A percentile compares a stretch with the other conserved stretches of the same genome.
Evolutionary conservation across 1,140 invertebrate species (phyloP).

Genomic region (Sarcophaga bullata): DNA sequence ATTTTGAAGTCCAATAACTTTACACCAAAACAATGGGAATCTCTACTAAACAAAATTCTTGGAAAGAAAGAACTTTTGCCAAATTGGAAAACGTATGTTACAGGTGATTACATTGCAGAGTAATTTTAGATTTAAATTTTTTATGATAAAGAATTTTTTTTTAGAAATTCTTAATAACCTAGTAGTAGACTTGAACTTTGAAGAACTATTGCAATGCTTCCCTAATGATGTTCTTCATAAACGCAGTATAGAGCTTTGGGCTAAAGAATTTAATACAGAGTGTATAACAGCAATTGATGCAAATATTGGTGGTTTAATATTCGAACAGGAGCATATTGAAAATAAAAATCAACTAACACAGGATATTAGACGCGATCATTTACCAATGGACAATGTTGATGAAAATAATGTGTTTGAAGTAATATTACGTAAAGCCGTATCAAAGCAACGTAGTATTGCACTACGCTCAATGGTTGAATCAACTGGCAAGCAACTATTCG

Average conservation of each 20-base stretch:
- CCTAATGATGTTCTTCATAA: constrained; percentile 60
- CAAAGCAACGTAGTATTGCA: constrained; percentile 62
- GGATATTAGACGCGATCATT: constrained; percentile 47
- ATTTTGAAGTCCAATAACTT: constrained; percentile 57
- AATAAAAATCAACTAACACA: constrained; percentile 30
- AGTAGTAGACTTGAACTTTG: constrained; percentile 58
- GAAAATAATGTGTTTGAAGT: constrained; percentile 63
- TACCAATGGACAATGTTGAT: constrained; percentile 63
- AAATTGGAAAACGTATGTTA: constrained; percentile 59
- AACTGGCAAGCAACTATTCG: constrained; percentile 62
- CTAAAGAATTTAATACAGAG: constrained; percentile 60
- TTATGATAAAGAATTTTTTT: neutral
- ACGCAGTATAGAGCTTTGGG: constrained; percentile 55
- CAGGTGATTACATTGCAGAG: constrained; percentile 47
- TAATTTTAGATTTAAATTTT: no score
- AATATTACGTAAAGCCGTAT: constrained; percentile 60
- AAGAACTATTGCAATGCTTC: constrained; percentile 62
- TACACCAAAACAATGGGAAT: constrained; percentile 62
- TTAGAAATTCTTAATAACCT: constrained; percentile 62
- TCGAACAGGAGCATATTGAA: constrained; percentile 34
- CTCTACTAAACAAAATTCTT: constrained; percentile 58
- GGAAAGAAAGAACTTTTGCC: constrained; percentile 58
- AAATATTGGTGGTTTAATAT: constrained; percentile 43
- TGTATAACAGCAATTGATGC: constrained; percentile 46
- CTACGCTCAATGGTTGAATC: constrained; percentile 63